Conservation (phyloP, 2,888 invertebrate genomes). For the Calliphora vomitoria region DNA sequence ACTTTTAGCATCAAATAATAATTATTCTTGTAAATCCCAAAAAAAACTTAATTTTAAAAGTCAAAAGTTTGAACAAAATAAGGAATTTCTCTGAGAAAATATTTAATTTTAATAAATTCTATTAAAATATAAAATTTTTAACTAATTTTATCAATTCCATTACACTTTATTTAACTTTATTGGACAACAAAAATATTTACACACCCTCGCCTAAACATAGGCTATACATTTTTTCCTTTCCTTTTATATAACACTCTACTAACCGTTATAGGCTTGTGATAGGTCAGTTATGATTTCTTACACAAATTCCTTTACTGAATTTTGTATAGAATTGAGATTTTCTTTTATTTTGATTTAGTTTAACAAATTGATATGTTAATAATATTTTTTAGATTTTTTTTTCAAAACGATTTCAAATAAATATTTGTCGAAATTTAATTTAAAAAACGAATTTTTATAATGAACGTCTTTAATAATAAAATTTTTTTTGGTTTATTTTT, state of each 20-base stretch:
- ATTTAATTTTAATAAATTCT: neutral
- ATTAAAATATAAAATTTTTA: neutral
- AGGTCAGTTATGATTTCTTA: conserved; percentile 66
- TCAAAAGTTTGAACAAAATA: neutral
- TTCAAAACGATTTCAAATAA: neutral
- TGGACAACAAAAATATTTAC: neutral
- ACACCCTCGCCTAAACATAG: conserved; percentile 54
- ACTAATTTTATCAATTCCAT: too few relatives aligned
- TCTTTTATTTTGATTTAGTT: neutral
- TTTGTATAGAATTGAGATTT: conserved; percentile 3
- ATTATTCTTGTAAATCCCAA: too few relatives aligned
- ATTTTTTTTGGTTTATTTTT: conserved; percentile 25
- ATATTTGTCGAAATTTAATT: neutral
- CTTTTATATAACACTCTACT: conserved; percentile 58
- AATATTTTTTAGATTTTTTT: conserved; percentile 1
- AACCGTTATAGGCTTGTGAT: conserved; percentile 66
- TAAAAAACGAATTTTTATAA: neutral
- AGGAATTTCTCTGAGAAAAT: too few relatives aligned
- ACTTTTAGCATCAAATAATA: neutral
- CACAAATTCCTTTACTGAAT: conserved; percentile 56
- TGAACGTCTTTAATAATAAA: conserved; percentile 4
- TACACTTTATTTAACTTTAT: neutral
- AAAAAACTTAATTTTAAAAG: neutral
- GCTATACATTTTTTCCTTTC: conserved; percentile 14
- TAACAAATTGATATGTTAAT: conserved; percentile 33